phyloP scores from a whole-genome alignment of 2,888 invertebrate species.

The Drepana falcataria region DNA sequence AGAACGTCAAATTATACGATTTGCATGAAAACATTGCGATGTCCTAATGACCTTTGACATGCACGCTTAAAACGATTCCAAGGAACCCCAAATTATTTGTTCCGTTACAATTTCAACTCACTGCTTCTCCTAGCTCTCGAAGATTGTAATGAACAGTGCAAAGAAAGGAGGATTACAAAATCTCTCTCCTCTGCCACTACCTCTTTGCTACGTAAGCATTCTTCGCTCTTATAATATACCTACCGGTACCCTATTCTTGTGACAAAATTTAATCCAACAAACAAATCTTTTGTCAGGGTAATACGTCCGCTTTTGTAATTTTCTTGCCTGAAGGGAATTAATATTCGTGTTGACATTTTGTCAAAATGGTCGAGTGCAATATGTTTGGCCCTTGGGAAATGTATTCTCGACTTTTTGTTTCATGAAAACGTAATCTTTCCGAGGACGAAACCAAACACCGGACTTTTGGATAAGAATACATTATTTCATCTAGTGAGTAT shows the following conservation, averaged over 20 bases:
- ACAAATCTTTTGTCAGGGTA: constrained; percentile 18
- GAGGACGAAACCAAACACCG: background rate
- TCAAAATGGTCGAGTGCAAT: constrained; percentile 9
- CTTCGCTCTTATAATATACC: constrained; percentile 4
- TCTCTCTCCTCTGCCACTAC: background rate
- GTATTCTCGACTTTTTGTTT: background rate
- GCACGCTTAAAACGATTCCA: too few relatives aligned
- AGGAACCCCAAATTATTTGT: too few relatives aligned
- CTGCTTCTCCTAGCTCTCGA: constrained; percentile 12
- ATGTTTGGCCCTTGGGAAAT: background rate
- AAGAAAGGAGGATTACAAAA: constrained; percentile 17
- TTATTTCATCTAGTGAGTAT: too few relatives aligned
- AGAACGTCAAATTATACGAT: too few relatives aligned
- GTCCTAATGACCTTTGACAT: too few relatives aligned
- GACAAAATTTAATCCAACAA: constrained; percentile 17
- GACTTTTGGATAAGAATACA: too few relatives aligned
- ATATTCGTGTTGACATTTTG: constrained; percentile 22
- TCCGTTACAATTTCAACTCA: constrained; percentile 3
- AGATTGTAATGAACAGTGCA: constrained; percentile 16
- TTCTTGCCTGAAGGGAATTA: constrained; percentile 16
- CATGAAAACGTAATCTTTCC: background rate
- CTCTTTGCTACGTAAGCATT: background rate
- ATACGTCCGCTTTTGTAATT: constrained; percentile 14
- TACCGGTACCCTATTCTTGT: constrained; percentile 9
- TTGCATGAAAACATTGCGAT: too few relatives aligned